phyloP scores from a whole-genome alignment of 2,113 vertebrate genomes.

The Hippotragus niger region DNA sequence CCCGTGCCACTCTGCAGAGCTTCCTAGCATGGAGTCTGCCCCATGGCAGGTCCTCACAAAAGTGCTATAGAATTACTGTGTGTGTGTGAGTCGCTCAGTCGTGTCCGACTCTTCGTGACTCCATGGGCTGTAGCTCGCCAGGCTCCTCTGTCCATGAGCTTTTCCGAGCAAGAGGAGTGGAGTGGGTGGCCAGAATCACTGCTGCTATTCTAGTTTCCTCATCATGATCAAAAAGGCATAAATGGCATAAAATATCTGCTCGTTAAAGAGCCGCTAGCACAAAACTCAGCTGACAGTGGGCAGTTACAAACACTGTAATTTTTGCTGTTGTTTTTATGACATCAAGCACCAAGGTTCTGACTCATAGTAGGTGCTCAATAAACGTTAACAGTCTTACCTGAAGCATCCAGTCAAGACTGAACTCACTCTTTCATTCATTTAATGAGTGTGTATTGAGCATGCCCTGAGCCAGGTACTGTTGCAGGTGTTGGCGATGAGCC shows the following conservation, averaged over 20 bases:
- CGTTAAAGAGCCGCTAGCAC: neutral
- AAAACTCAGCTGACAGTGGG: neutral
- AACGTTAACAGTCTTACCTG: neutral
- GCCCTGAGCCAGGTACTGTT: neutral
- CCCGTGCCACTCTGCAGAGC: fast-evolving
- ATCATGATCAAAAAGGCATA: neutral
- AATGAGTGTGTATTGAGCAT: neutral
- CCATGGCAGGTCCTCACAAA: neutral
- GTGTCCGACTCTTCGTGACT: fast-evolving
- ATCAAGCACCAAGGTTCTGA: neutral
- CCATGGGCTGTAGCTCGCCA: neutral
- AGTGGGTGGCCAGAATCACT: neutral
- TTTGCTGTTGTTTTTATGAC: neutral
- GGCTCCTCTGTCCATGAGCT: neutral
- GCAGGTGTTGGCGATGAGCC: neutral
- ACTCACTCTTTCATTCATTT: neutral
- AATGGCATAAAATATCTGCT: neutral
- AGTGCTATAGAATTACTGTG: neutral
- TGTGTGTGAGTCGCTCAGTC: neutral
- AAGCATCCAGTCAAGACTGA: neutral
- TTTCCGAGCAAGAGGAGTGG: neutral
- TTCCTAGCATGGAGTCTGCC: neutral
- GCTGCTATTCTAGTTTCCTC: neutral
- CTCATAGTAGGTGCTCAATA: neutral
- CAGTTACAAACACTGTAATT: neutral